Evolutionary conservation across 2,113 vertebrate genomes (phyloP).

Genomic region (Nestor notabilis): DNA sequence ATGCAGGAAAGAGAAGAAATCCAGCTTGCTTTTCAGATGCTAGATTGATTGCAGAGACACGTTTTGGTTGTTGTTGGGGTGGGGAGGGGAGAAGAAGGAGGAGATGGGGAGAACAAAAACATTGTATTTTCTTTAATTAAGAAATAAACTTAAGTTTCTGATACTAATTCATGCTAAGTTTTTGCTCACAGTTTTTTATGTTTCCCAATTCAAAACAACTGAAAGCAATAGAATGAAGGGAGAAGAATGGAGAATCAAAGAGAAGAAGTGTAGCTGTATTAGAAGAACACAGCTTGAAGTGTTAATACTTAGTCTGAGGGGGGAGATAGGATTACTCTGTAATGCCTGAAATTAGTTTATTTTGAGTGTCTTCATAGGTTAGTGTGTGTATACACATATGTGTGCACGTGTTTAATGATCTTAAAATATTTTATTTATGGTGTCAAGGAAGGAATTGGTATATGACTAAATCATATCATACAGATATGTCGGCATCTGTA

Average conservation of each 20-base stretch:
- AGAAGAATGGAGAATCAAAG: slow-evolving; percentile 10
- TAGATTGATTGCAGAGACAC: background rate
- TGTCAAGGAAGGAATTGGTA: background rate
- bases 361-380: background rate
- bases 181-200: slow-evolving; percentile 8
- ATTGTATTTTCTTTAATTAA: slow-evolving; percentile 33
- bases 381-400: background rate
- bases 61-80: background rate
- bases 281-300: background rate
- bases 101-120: slow-evolving; percentile 8
- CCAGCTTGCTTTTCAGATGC: slow-evolving; percentile 21
- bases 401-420: background rate
- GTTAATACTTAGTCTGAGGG: background rate
- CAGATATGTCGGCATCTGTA: background rate
- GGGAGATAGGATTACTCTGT: background rate
- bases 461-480: background rate
- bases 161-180: slow-evolving; percentile 19
- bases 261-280: background rate
- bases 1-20: background rate
- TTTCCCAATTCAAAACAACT: slow-evolving; percentile 29
- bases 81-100: background rate
- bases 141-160: slow-evolving; percentile 22
- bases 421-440: background rate
- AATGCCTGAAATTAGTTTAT: background rate
- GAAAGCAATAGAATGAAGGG: background rate